Evolutionary conservation across 1,140 invertebrate species (phyloP).

Genomic region (Lasioglossum albipes): DNA sequence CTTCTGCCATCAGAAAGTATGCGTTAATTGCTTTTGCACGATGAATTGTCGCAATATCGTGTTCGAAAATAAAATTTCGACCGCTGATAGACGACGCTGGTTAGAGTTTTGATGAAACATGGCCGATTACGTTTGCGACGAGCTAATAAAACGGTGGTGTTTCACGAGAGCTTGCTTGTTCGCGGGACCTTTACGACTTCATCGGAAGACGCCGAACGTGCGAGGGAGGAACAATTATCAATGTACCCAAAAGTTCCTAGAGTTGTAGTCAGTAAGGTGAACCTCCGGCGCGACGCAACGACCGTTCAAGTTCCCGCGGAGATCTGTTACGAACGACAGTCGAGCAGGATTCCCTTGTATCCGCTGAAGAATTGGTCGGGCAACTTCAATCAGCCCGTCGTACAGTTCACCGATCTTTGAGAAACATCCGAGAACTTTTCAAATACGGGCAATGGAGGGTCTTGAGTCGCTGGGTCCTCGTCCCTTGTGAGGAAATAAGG

Average conservation of each 20-base stretch:
- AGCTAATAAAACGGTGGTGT: not conserved
- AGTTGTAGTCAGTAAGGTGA: conserved; percentile 10
- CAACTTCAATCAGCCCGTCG: conserved; percentile 29
- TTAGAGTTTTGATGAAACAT: not conserved
- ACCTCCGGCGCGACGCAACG: not conserved
- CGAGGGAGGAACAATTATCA: conserved; percentile 24
- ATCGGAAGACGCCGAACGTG: too few relatives aligned
- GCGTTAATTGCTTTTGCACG: too few relatives aligned
- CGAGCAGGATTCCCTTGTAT: conserved; percentile 5
- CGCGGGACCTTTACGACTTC: too few relatives aligned
- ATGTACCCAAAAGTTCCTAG: conserved; percentile 8
- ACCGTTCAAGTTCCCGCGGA: conserved; percentile 5
- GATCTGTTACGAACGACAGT: conserved; percentile 31
- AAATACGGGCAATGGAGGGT: conserved; percentile 6
- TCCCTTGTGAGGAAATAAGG: not conserved
- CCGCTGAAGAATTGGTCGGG: conserved; percentile 18
- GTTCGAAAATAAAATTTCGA: too few relatives aligned
- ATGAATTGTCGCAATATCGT: too few relatives aligned
- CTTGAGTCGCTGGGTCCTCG: not conserved
- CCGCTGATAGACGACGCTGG: not conserved
- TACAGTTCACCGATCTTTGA: conserved; percentile 24
- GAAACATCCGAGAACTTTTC: conserved; percentile 17
- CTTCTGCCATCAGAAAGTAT: too few relatives aligned
- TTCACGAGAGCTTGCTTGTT: not conserved
- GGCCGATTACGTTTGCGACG: not conserved